Evolutionary conservation across 2,888 invertebrate species (phyloP).

Genomic region (Neocrepidodera transversa): DNA sequence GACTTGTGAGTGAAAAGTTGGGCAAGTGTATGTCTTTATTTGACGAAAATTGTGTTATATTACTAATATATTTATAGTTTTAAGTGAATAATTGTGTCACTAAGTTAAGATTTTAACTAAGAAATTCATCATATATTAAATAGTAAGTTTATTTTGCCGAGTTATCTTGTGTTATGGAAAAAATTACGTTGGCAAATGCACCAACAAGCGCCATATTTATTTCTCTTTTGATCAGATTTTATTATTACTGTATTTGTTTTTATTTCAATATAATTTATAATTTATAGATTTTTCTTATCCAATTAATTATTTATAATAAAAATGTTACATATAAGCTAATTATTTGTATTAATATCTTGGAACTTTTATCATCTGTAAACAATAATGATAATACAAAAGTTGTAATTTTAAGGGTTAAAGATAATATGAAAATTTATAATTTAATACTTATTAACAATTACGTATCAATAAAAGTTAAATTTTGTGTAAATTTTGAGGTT

Average conservation of each 20-base stretch:
- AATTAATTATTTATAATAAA: background rate
- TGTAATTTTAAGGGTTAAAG: too few relatives aligned
- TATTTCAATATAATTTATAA: background rate
- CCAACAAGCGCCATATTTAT: slow-evolving; percentile 19
- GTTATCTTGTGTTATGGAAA: background rate
- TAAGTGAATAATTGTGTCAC: background rate
- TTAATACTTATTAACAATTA: too few relatives aligned
- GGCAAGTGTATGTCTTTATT: too few relatives aligned
- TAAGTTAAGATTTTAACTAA: background rate
- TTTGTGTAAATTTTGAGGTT: too few relatives aligned
- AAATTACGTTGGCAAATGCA: background rate
- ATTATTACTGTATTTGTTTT: background rate
- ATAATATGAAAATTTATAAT: too few relatives aligned
- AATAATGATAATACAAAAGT: too few relatives aligned
- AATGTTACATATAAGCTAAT: background rate
- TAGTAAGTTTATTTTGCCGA: background rate
- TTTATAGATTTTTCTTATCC: background rate
- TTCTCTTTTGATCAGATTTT: background rate
- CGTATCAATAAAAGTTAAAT: too few relatives aligned
- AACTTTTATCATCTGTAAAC: too few relatives aligned
- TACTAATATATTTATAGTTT: background rate
- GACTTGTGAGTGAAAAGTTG: too few relatives aligned
- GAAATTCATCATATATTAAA: background rate
- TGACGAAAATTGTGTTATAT: too few relatives aligned
- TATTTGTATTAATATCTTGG: too few relatives aligned